Evolutionary conservation across 2,888 invertebrate species (phyloP).

Genomic region (Parnassius glacialis): DNA sequence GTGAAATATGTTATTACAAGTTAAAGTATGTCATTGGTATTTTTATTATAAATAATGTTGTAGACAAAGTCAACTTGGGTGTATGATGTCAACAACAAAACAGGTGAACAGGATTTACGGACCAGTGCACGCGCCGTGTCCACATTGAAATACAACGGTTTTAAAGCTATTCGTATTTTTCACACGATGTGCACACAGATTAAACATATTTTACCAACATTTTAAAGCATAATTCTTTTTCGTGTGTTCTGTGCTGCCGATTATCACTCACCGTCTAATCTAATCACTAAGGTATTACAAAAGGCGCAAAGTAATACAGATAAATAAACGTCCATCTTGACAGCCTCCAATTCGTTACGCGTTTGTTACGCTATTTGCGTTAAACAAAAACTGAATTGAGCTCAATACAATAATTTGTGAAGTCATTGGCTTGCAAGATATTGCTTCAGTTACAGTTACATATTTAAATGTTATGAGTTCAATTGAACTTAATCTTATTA

Average conservation of each 20-base stretch:
- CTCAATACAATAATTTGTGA: neutral
- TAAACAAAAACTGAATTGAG: constrained; percentile 1
- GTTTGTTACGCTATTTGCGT: constrained; percentile 8
- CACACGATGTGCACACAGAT: neutral
- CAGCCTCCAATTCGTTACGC: constrained; percentile 9
- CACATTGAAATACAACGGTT: constrained; percentile 6
- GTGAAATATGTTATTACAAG: too few relatives aligned
- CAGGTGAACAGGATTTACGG: constrained; percentile 35
- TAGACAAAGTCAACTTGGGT: neutral
- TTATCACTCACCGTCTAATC: neutral
- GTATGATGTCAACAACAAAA: constrained; percentile 8
- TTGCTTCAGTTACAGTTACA: too few relatives aligned
- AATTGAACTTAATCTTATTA: too few relatives aligned
- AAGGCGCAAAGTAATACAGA: neutral
- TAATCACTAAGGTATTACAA: neutral
- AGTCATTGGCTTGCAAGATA: too few relatives aligned
- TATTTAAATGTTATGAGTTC: too few relatives aligned
- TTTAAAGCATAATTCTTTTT: neutral
- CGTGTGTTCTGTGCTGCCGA: neutral
- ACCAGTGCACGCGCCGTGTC: constrained; percentile 28
- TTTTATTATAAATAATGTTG: too few relatives aligned
- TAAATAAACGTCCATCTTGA: constrained; percentile 1
- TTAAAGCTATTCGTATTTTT: constrained; percentile 6
- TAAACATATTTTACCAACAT: neutral
- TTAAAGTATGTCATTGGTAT: too few relatives aligned